Conservation (phyloP, 2,797 vertebrate species). For the Remorina albescens region DNA sequence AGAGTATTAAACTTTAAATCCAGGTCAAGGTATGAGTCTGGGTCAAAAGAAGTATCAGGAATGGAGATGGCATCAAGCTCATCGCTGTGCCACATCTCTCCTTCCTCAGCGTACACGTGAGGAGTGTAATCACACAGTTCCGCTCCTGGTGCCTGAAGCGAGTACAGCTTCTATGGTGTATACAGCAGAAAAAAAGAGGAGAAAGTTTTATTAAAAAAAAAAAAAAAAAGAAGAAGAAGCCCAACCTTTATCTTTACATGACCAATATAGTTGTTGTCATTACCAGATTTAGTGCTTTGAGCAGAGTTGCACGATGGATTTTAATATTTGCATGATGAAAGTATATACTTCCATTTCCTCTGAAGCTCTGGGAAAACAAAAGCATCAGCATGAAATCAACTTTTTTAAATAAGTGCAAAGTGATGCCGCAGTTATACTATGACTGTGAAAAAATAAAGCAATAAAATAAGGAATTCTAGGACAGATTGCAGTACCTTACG, state of each 20-base stretch:
- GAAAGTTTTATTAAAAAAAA: not conserved
- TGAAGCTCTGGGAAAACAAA: slow-evolving; percentile 11
- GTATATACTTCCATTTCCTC: not conserved
- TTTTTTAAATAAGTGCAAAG: not conserved
- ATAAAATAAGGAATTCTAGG: not conserved
- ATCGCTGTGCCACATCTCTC: not conserved
- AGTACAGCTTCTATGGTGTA: slow-evolving; percentile 46
- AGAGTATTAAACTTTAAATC: slow-evolving; percentile 62
- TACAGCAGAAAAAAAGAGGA: not conserved
- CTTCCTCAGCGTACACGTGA: slow-evolving; percentile 70
- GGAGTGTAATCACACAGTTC: slow-evolving; percentile 67
- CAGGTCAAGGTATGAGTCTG: slow-evolving; percentile 49
- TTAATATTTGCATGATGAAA: not conserved
- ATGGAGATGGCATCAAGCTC: slow-evolving; percentile 72
- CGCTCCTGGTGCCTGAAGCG: slow-evolving; percentile 20
- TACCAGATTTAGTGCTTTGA: slow-evolving; percentile 42
- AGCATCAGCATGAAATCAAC: too few species aligned
- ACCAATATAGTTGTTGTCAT: not conserved
- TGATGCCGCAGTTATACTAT: not conserved
- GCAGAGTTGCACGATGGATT: not conserved
- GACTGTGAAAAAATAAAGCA: not conserved
- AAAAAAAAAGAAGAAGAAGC: not conserved
- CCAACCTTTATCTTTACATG: not conserved
- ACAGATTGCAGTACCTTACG: slow-evolving; percentile 2
- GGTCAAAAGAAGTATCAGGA: slow-evolving; percentile 58